These are phyloP conservation scores for Siphamia tubifer DNA, from an alignment of 2,113 vertebrate species.

Conservation along the genomic window DNA sequence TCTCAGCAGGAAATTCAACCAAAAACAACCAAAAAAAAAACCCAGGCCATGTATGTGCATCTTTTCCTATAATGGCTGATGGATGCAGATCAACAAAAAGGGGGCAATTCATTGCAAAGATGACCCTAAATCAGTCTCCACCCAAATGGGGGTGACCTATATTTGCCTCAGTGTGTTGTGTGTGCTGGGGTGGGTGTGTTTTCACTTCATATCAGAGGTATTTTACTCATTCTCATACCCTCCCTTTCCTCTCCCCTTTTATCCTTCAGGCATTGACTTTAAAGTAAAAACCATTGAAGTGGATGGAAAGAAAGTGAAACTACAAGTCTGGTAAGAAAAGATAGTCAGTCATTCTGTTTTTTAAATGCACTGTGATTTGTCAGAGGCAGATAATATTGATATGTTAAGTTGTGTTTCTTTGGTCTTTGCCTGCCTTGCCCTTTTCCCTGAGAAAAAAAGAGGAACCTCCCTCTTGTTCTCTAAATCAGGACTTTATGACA, in stretches of 20 bases:
- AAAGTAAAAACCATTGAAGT: slow-evolving; percentile 94
- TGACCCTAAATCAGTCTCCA: slow-evolving; percentile 7
- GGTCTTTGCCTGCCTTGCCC: neutral
- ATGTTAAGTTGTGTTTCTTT: neutral
- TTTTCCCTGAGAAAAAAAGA: slow-evolving; percentile 29
- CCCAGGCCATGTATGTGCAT: neutral
- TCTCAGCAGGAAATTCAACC: slow-evolving; percentile 5
- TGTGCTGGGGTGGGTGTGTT: slow-evolving; percentile 9
- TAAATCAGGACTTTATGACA: slow-evolving; percentile 34
- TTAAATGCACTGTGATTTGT: neutral
- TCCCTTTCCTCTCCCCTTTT: neutral
- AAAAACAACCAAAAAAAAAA: neutral
- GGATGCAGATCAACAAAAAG: neutral
- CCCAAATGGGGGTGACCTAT: slow-evolving; percentile 43
- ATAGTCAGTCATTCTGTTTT: neutral
- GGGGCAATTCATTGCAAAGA: slow-evolving; percentile 4
- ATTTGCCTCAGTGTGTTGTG: slow-evolving; percentile 24
- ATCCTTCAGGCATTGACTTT: slow-evolving; percentile 88
- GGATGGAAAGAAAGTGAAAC: slow-evolving; percentile 93
- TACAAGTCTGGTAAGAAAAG: slow-evolving; percentile 90
- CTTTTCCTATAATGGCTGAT: neutral
- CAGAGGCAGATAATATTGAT: neutral
- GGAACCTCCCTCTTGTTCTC: slow-evolving; percentile 32
- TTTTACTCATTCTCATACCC: slow-evolving; percentile 34
- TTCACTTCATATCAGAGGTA: slow-evolving; percentile 10